Evolutionary conservation across 2,797 vertebrate species (phyloP).

Genomic region (Pseudomugil gertrudae): DNA sequence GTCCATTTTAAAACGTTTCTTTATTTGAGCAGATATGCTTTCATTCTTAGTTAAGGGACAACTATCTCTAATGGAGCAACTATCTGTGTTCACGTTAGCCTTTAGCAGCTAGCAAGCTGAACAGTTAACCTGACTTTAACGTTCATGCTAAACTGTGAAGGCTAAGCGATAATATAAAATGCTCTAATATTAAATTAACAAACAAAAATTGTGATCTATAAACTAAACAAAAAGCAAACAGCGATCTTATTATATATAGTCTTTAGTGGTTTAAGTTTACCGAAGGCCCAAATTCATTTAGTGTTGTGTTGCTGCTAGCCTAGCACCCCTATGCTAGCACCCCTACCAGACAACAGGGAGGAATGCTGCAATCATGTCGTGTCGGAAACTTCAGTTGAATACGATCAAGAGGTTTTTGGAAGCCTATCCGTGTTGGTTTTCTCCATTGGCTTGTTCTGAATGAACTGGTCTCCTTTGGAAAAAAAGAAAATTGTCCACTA

Average conservation of each 20-base stretch:
- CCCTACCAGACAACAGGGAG: neutral
- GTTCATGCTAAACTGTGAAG: constrained; percentile 6
- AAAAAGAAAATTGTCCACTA: too few species aligned
- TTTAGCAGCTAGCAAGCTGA: constrained; percentile 56
- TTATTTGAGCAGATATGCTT: neutral
- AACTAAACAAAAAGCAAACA: neutral
- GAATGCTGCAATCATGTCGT: constrained; percentile 19
- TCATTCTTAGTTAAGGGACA: neutral
- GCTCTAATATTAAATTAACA: neutral
- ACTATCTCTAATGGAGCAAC: constrained; percentile 7
- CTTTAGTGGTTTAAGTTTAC: neutral
- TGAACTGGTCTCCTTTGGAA: too few species aligned
- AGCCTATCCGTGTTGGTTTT: too few species aligned
- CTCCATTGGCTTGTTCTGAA: too few species aligned
- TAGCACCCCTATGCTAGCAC: constrained; percentile 5
- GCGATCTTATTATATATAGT: neutral
- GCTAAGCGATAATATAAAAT: neutral
- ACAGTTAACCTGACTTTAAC: constrained; percentile 24
- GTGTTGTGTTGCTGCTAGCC: constrained; percentile 2
- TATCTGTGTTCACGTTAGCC: constrained; percentile 2
- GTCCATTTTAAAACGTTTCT: constrained; percentile 66
- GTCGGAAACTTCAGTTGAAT: constrained; percentile 7
- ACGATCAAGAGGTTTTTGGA: too few species aligned
- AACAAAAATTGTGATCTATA: too few species aligned
- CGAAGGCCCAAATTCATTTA: constrained; percentile 24